A percentile compares a stretch with the other conserved stretches of the same genome.
phyloP scores from a whole-genome alignment of 2,888 invertebrate genomes.

The Adelphocoris suturalis region DNA sequence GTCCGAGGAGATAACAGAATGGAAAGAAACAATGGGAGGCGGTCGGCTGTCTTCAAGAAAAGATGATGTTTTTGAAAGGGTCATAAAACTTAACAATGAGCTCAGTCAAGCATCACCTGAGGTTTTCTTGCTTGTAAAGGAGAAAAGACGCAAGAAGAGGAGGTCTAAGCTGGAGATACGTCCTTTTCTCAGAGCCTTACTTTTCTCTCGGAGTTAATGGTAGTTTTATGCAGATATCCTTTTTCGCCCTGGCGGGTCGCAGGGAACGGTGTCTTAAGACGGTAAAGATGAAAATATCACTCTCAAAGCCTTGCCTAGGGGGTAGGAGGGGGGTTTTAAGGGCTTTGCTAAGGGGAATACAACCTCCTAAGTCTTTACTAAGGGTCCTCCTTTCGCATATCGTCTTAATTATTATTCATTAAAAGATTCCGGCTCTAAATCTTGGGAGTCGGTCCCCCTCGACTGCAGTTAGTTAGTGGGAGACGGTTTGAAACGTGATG shows the following conservation, averaged over 20 bases:
- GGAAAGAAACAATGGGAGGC: slow-evolving; percentile 69
- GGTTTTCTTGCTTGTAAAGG: slow-evolving; percentile 57
- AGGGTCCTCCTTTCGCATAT: slow-evolving; percentile 53
- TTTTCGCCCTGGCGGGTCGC: slow-evolving; percentile 46
- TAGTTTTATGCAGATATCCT: slow-evolving; percentile 73
- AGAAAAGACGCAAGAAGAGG: slow-evolving; percentile 28
- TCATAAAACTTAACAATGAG: slow-evolving; percentile 73
- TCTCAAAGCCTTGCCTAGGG: not conserved
- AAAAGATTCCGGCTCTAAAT: slow-evolving; percentile 69
- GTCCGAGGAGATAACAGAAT: slow-evolving; percentile 67
- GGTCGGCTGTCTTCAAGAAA: slow-evolving; percentile 53
- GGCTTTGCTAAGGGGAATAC: slow-evolving; percentile 36
- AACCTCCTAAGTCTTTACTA: slow-evolving; percentile 37
- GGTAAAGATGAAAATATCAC: slow-evolving; percentile 71
- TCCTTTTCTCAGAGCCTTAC: slow-evolving; percentile 61
- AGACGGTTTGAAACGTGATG: not conserved
- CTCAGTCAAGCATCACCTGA: slow-evolving; percentile 74
- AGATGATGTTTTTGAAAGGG: slow-evolving; percentile 73
- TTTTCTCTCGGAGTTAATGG: slow-evolving; percentile 71
- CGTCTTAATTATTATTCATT: slow-evolving; percentile 70
- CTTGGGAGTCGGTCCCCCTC: not conserved
- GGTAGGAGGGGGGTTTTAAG: not conserved
- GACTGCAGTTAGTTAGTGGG: not conserved
- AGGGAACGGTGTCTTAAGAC: slow-evolving; percentile 47
- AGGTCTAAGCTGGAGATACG: slow-evolving; percentile 2